Conservation (phyloP, 2,888 invertebrate species). For the Phlogophora meticulosa region DNA sequence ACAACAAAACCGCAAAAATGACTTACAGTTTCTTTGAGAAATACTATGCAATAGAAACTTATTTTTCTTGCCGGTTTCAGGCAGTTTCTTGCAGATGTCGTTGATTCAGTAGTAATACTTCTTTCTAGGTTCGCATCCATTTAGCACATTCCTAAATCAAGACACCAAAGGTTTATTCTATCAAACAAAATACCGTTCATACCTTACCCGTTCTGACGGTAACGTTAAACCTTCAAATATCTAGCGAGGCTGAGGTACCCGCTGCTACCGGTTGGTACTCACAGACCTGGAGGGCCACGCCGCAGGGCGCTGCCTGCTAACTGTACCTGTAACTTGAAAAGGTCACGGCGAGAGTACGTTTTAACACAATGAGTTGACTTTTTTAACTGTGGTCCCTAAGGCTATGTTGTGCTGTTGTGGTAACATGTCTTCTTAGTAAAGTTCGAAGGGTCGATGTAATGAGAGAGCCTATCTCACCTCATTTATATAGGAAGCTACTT, state of each 20-base stretch:
- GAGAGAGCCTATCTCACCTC: background rate
- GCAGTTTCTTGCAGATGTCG: too few species aligned
- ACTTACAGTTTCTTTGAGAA: too few species aligned
- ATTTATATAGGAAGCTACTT: too few species aligned
- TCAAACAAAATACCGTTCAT: background rate
- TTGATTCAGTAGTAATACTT: too few species aligned
- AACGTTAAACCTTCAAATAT: slow-evolving; percentile 23
- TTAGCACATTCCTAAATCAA: background rate
- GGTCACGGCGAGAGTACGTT: slow-evolving; percentile 42
- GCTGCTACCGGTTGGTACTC: slow-evolving; percentile 54
- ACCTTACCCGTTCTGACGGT: slow-evolving; percentile 1
- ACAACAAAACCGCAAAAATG: too few species aligned
- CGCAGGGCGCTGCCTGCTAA: slow-evolving; percentile 47
- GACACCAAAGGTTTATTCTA: background rate
- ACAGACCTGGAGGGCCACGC: slow-evolving; percentile 52
- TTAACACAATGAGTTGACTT: slow-evolving; percentile 40
- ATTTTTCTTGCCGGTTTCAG: too few species aligned
- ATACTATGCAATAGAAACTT: too few species aligned
- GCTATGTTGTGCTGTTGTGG: background rate
- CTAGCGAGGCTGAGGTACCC: slow-evolving; percentile 11
- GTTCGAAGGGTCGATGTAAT: background rate
- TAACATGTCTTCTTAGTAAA: background rate
- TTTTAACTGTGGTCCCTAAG: slow-evolving; percentile 27
- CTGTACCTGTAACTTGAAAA: slow-evolving; percentile 50
- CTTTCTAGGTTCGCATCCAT: too few species aligned